These are phyloP conservation scores for Rhinophrynus dorsalis DNA, from an alignment of 2,797 vertebrate species.

Conservation along the genomic window DNA sequence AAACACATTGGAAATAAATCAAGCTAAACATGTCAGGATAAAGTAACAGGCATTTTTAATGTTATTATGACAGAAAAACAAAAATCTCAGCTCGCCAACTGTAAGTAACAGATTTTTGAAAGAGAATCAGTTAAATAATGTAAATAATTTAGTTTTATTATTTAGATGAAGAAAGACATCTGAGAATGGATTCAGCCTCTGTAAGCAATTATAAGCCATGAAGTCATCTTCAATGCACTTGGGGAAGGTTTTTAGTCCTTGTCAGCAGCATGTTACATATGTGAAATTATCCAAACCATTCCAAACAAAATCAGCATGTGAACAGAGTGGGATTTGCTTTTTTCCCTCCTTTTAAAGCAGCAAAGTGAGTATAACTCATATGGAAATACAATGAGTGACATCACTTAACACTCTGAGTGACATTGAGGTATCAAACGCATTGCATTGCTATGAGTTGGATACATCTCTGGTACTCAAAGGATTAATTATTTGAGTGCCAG, in stretches of 20 bases:
- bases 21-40: slow-evolving; percentile 1
- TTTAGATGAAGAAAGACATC: slow-evolving; percentile 14
- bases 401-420: too few relatives aligned
- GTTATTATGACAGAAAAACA: background rate
- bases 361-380: background rate
- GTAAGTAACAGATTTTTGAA: background rate
- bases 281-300: slow-evolving; percentile 51
- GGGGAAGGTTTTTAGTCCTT: slow-evolving; percentile 36
- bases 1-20: background rate
- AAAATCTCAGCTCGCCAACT: background rate
- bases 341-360: background rate
- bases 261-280: slow-evolving; percentile 39
- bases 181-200: slow-evolving; percentile 37
- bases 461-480: too few relatives aligned
- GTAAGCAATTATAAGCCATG: slow-evolving; percentile 40
- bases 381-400: too few relatives aligned
- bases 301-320: slow-evolving; percentile 21
- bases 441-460: too few relatives aligned
- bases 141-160: slow-evolving; percentile 2
- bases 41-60: background rate
- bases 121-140: slow-evolving; percentile 3
- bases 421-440: too few relatives aligned
- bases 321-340: background rate
- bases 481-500: too few relatives aligned
- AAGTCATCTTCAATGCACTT: slow-evolving; percentile 38